Evolutionary conservation across 2,888 invertebrate species (phyloP).

Genomic region (Drosophila paranaensis): DNA sequence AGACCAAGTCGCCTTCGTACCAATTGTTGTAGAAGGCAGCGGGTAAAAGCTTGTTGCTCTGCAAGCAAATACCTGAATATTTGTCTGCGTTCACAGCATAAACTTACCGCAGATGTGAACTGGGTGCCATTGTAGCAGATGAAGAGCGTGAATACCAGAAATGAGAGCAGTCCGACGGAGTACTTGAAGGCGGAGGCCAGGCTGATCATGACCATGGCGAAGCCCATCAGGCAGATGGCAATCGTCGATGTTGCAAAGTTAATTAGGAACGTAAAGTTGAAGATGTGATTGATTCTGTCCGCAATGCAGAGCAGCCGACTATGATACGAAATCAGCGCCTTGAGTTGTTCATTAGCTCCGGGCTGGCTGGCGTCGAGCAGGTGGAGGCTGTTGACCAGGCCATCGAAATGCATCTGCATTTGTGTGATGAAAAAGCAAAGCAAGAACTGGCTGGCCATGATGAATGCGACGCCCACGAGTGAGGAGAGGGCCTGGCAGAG

Average conservation of each 20-base stretch:
- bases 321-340: conserved; percentile 69
- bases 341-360: conserved; percentile 60
- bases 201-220: conserved; percentile 73
- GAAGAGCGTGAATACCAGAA: conserved; percentile 69
- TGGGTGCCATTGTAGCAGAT: conserved; percentile 78
- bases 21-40: conserved; percentile 81
- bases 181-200: conserved; percentile 61
- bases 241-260: conserved; percentile 76
- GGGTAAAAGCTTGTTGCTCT: conserved; percentile 70
- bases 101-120: conserved; percentile 70
- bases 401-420: conserved; percentile 77
- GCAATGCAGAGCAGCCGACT: conserved; percentile 59
- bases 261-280: conserved; percentile 71
- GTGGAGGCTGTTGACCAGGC: conserved; percentile 56
- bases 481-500: conserved; percentile 66
- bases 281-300: conserved; percentile 66
- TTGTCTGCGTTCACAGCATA: neutral
- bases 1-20: conserved; percentile 78
- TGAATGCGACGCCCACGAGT: conserved; percentile 59
- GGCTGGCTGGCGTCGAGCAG: conserved; percentile 51
- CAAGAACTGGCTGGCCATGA: conserved; percentile 71
- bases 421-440: conserved; percentile 75
- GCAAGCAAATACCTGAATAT: neutral
- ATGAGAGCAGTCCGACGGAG: conserved; percentile 68
- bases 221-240: conserved; percentile 79